Evolutionary conservation across 2,113 vertebrate species (phyloP).

Genomic region (Terrapene triunguis): DNA sequence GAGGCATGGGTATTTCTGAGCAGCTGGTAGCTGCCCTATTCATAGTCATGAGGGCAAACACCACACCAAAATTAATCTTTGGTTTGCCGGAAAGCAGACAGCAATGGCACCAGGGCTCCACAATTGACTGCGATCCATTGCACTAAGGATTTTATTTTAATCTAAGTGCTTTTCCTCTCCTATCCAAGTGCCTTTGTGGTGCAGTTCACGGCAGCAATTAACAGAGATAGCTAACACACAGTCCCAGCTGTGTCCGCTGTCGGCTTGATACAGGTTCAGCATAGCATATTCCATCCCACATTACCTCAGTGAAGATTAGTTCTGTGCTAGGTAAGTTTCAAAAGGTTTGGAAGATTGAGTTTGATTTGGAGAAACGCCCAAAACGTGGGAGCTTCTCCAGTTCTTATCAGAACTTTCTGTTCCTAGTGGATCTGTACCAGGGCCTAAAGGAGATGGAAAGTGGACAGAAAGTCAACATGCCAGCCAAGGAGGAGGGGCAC

Average conservation of each 20-base stretch:
- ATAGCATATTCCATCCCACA: constrained; percentile 8
- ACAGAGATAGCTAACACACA: not conserved
- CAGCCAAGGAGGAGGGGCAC: constrained; percentile 15
- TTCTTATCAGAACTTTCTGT: constrained; percentile 28
- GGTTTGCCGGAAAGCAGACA: constrained; percentile 27
- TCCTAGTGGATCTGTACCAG: not conserved
- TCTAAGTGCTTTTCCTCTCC: constrained; percentile 31
- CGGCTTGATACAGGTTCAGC: constrained; percentile 6
- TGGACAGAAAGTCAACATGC: not conserved
- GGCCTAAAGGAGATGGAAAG: constrained; percentile 20
- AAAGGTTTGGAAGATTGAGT: constrained; percentile 56
- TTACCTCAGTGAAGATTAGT: constrained; percentile 45
- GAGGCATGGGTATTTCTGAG: constrained; percentile 64
- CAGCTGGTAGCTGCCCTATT: constrained; percentile 63
- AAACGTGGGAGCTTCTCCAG: constrained; percentile 16
- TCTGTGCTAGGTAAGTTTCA: constrained; percentile 7
- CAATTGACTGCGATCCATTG: constrained; percentile 10
- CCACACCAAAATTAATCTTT: constrained; percentile 6
- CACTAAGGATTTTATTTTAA: constrained; percentile 17
- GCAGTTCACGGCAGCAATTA: constrained; percentile 37
- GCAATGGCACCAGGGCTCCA: constrained; percentile 23
- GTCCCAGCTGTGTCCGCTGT: constrained; percentile 31
- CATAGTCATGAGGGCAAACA: not conserved
- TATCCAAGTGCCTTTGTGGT: not conserved
- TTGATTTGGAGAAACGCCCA: constrained; percentile 60